Conservation (phyloP, 2,797 vertebrate species). For the Oophaga sylvatica region DNA sequence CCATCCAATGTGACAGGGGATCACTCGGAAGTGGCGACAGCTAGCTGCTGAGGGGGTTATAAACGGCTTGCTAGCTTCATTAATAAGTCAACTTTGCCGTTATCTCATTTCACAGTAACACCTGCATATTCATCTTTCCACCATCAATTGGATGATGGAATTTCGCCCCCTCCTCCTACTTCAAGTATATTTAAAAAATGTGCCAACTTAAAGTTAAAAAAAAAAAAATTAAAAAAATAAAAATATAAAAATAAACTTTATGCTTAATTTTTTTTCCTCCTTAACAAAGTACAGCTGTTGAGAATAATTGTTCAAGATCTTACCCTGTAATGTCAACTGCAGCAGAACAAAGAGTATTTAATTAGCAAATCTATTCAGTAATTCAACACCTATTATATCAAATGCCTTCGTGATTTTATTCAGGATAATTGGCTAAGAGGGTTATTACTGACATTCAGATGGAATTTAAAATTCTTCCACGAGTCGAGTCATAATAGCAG, state of each 20-base stretch:
- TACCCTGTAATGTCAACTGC: slow-evolving; percentile 87
- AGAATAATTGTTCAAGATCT: slow-evolving; percentile 86
- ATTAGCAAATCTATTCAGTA: slow-evolving; percentile 92
- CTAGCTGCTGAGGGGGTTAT: slow-evolving; percentile 72
- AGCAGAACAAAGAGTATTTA: slow-evolving; percentile 90
- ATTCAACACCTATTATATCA: slow-evolving; percentile 91
- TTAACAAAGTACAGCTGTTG: slow-evolving; percentile 87
- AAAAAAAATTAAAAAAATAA: slow-evolving; percentile 54
- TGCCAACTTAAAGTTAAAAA: slow-evolving; percentile 79
- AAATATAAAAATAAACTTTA: slow-evolving; percentile 77
- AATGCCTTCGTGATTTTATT: slow-evolving; percentile 97
- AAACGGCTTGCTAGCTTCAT: slow-evolving; percentile 77
- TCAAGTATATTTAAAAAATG: slow-evolving; percentile 82
- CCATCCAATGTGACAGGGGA: slow-evolving; percentile 73
- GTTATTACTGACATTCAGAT: slow-evolving; percentile 97
- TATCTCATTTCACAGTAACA: slow-evolving; percentile 82
- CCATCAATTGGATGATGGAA: slow-evolving; percentile 80
- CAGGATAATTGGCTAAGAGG: slow-evolving; percentile 99
- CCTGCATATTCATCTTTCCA: slow-evolving; percentile 83
- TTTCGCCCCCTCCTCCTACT: slow-evolving; percentile 68
- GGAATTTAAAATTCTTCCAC: slow-evolving; percentile 92
- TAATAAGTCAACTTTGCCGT: slow-evolving; percentile 79
- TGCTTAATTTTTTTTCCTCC: slow-evolving; percentile 79
- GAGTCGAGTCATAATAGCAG: slow-evolving; percentile 92
- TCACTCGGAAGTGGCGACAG: slow-evolving; percentile 74